These are phyloP conservation scores for Priocnemis perturbator DNA, from an alignment of 2,888 invertebrate genomes.

Conservation along the genomic window DNA sequence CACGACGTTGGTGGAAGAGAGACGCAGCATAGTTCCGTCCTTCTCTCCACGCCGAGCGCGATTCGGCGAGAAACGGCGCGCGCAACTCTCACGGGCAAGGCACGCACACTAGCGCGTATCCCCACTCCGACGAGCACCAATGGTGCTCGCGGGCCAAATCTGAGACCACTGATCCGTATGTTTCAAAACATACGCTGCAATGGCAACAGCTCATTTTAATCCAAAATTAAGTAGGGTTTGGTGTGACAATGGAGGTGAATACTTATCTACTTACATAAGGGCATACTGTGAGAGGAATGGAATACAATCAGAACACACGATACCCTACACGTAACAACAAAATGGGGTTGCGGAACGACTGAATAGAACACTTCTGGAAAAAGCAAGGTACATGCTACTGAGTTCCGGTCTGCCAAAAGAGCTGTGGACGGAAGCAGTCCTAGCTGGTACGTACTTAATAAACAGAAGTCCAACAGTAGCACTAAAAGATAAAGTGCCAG, in stretches of 20 bases:
- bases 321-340: background rate
- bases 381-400: background rate
- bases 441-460: background rate
- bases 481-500: background rate
- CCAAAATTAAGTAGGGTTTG: background rate
- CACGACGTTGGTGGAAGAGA: too few relatives aligned
- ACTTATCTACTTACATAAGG: background rate
- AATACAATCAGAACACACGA: background rate
- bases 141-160: too few relatives aligned
- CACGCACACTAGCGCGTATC: too few relatives aligned
- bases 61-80: too few relatives aligned
- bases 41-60: too few relatives aligned
- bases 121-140: too few relatives aligned
- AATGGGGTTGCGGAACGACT: constrained; percentile 5
- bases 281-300: background rate
- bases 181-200: background rate
- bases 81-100: too few relatives aligned
- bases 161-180: too few relatives aligned
- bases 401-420: background rate
- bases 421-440: constrained; percentile 4
- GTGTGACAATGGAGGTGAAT: constrained; percentile 11
- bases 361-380: background rate
- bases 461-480: constrained; percentile 1
- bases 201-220: background rate
- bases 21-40: too few relatives aligned